Percentiles rank a stretch among this genome's conserved stretches.
Evolutionary conservation across 1,140 invertebrate species (phyloP).

Genomic region (Heliconius himera): DNA sequence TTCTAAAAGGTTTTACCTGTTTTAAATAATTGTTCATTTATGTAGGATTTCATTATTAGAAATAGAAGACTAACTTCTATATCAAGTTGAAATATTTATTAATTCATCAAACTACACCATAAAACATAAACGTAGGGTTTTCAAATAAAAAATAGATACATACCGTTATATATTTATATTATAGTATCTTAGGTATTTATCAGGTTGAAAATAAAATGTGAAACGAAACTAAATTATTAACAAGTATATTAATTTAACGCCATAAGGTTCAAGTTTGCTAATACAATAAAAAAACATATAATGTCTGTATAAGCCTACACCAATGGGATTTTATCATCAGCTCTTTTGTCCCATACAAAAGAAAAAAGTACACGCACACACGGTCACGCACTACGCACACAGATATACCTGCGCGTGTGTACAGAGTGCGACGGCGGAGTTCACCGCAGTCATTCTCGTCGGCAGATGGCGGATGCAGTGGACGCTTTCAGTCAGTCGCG

Average conservation of each 20-base stretch:
- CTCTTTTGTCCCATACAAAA: constrained; percentile 63
- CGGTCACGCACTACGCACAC: constrained; percentile 52
- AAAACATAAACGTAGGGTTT: background rate
- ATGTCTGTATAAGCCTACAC: constrained; percentile 67
- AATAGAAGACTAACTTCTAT: too few relatives aligned
- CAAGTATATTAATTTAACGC: constrained; percentile 19
- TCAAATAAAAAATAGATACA: background rate
- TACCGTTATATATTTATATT: background rate
- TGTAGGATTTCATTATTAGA: too few relatives aligned
- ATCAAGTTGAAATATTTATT: background rate
- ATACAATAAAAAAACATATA: constrained; percentile 50
- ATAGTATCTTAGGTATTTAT: background rate
- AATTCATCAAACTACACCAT: background rate
- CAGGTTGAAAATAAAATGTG: background rate
- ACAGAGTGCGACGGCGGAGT: constrained; percentile 52
- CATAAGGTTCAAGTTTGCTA: constrained; percentile 54
- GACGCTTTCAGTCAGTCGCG: constrained; percentile 77
- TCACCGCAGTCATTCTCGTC: constrained; percentile 78
- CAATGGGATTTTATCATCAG: constrained; percentile 56
- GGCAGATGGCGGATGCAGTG: constrained; percentile 80
- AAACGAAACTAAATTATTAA: constrained; percentile 2
- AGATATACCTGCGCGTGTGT: constrained; percentile 43
- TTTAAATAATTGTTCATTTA: too few relatives aligned
- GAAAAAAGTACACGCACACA: constrained; percentile 69
- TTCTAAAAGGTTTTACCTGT: too few relatives aligned